A percentile compares a stretch with the other conserved stretches of the same genome.
phyloP scores from a whole-genome alignment of 2,888 invertebrate species.

The Chydorus sphaericus region DNA sequence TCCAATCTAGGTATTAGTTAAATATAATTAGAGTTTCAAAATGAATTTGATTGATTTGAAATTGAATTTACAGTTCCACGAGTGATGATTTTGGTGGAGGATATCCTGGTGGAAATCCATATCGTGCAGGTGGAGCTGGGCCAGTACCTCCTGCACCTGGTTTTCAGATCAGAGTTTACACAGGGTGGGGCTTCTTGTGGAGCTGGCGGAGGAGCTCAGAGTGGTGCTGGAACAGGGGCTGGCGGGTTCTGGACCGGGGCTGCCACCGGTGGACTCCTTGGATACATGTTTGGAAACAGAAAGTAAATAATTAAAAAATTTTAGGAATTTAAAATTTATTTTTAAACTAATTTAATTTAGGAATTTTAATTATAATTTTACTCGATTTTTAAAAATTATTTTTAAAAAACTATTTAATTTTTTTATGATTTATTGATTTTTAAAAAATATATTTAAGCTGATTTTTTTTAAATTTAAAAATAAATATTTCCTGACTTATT shows the following conservation, averaged over 20 bases:
- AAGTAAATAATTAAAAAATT: not conserved
- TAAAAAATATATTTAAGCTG: not conserved
- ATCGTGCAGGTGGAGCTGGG: constrained; percentile 15
- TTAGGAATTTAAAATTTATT: not conserved
- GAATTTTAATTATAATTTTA: not conserved
- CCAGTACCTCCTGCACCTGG: constrained; percentile 26
- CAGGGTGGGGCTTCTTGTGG: too few species aligned
- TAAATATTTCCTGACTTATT: not conserved
- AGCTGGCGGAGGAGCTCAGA: constrained; percentile 17
- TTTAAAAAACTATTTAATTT: not conserved
- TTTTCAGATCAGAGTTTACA: constrained; percentile 25
- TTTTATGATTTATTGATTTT: not conserved
- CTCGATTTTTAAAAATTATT: not conserved
- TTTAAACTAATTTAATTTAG: not conserved
- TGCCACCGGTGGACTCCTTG: constrained; percentile 26
- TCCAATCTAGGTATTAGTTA: constrained; percentile 14
- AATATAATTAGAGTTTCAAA: constrained; percentile 3
- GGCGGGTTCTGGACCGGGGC: constrained; percentile 28
- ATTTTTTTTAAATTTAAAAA: too few species aligned
- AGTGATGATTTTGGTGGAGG: constrained; percentile 23
- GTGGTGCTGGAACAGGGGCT: constrained; percentile 14
- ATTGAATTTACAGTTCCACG: constrained; percentile 19
- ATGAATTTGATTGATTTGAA: not conserved
- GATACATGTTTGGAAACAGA: constrained; percentile 25
- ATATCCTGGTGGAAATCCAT: constrained; percentile 17